Percentiles rank a stretch among this genome's conserved stretches.
Conservation (phyloP, 2,888 invertebrate species). For the Ophion obscuratus region DNA sequence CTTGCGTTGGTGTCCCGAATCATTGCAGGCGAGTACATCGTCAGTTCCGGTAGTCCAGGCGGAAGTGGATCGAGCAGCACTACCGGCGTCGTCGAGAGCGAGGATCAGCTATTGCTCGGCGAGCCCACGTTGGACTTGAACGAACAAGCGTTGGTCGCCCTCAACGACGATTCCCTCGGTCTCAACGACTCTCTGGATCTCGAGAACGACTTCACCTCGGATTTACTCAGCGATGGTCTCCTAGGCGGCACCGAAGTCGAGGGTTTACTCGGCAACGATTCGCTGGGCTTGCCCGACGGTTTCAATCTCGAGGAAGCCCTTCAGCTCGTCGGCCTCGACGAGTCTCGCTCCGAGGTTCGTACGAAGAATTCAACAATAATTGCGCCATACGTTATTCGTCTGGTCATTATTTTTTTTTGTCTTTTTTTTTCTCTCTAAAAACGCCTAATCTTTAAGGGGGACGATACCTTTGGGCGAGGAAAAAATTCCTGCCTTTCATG, state of each 20-base stretch:
- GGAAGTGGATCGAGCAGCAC: conserved; percentile 70
- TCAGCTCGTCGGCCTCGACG: conserved; percentile 90
- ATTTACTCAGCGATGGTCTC: conserved; percentile 78
- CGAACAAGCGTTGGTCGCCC: conserved; percentile 76
- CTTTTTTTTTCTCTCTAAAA: neutral
- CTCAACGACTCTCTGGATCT: conserved; percentile 79
- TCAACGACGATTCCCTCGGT: conserved; percentile 80
- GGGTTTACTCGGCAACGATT: conserved; percentile 80
- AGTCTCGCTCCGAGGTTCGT: conserved; percentile 85
- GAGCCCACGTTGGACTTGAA: conserved; percentile 76
- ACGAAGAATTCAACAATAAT: conserved; percentile 15
- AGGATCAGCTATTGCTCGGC: conserved; percentile 73
- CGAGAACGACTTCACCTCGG: conserved; percentile 81
- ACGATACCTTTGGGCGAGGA: no score
- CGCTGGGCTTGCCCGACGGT: conserved; percentile 86
- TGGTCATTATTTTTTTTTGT: no score
- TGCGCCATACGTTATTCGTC: no score
- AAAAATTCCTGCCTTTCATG: no score
- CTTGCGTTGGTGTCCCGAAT: conserved; percentile 17
- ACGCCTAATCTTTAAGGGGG: no score
- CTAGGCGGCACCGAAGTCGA: conserved; percentile 78
- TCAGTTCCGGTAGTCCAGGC: conserved; percentile 76
- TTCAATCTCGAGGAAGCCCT: conserved; percentile 90
- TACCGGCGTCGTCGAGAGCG: conserved; percentile 64
- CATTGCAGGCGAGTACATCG: conserved; percentile 83